Evolutionary conservation across 2,888 invertebrate species (phyloP), one percentile per base, ranked within the genome.

Genomic region (Deroplatys truncata): DNA sequence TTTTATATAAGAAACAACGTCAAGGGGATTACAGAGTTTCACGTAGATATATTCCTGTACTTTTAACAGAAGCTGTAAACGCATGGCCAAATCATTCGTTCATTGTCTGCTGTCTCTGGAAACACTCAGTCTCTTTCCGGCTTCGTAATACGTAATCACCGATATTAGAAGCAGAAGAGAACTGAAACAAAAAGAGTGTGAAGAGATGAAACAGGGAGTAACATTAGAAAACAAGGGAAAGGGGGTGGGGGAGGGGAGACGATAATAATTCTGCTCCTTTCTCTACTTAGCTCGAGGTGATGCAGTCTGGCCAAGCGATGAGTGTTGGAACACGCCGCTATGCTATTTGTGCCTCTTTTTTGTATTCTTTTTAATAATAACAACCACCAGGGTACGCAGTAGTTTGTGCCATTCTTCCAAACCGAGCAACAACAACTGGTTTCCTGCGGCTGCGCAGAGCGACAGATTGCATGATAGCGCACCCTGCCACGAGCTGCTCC

Each of bases 391-490:
- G 56, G 56, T 72, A 72, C 20, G 56, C 25, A 72, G 56, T 25
- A 72, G 56, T 72, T 56, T 72, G 20, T 72, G 56, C 56, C 56
- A 72, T 72, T 72, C 56, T 72, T 72, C 56, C 16, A 72, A 72
- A 25, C 25, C 25, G 56, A 72, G 20, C 56, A 72, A 10, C 43
- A 43, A 25, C 56, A 72, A 72, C 56, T 72, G 56, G 56, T 72
- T 72, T 72, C 43, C 35, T 35, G 87, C 13, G 82, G 82, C 87
- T 87, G 82, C 82, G 82, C 87, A 87, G 43, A 87, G 83, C 56
- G 87, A 87, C 87, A 87, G 35, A 87, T 87, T 87, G 87, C 83
- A 82, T 87, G 87, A 87, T 87, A 87, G 56, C 56, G 56, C 56
- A 72, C 7, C 56, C 16, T 72, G 56, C 56, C 56, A 72, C 56